Conservation (phyloP, 2,797 vertebrate species). For the Acrossocheilus fasciatus region DNA sequence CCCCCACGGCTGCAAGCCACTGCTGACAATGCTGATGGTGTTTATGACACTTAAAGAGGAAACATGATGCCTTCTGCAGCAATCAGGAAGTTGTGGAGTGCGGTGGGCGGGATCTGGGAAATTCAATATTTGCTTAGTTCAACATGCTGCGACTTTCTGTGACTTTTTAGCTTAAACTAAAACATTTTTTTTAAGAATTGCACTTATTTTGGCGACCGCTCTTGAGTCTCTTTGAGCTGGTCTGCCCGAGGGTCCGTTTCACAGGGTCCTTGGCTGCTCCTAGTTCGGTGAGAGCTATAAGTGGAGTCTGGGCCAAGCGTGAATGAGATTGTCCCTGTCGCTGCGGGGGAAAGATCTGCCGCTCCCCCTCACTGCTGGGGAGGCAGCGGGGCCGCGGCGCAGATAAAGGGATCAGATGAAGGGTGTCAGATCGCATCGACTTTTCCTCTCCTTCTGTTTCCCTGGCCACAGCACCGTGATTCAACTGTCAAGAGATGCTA, state of each 20-base stretch:
- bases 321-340: constrained; percentile 45
- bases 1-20: constrained; percentile 44
- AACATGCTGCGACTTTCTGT: background rate
- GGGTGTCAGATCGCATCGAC: constrained; percentile 63
- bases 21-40: constrained; percentile 47
- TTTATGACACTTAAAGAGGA: constrained; percentile 58
- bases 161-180: background rate
- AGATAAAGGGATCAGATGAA: constrained; percentile 60
- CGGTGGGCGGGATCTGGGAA: constrained; percentile 32
- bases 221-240: background rate
- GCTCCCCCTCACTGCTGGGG: constrained; percentile 44
- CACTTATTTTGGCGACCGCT: constrained; percentile 1
- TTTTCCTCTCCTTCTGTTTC: constrained; percentile 49
- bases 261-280: constrained; percentile 25
- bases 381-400: constrained; percentile 37
- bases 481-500: constrained; percentile 64
- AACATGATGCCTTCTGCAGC: constrained; percentile 57
- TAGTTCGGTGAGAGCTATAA: constrained; percentile 42
- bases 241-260: constrained; percentile 10
- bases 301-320: constrained; percentile 24
- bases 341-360: constrained; percentile 43
- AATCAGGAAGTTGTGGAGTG: constrained; percentile 51
- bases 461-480: constrained; percentile 53
- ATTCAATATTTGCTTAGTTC: constrained; percentile 44
- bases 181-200: background rate